phyloP scores from a whole-genome alignment of 2,888 invertebrate genomes.

The Ophraella communa region DNA sequence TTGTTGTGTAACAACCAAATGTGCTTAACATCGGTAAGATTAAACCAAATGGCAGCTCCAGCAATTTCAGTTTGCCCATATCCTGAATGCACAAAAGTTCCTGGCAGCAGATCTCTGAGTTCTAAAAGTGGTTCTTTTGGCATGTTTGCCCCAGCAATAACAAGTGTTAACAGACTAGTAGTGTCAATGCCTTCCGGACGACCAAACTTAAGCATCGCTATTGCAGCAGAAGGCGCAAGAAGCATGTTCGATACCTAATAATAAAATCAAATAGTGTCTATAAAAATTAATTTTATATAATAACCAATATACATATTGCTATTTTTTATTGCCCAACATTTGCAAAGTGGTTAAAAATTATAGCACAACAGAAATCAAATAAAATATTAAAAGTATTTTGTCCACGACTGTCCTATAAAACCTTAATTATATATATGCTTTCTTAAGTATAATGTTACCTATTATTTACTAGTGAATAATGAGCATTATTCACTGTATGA shows the following conservation, averaged over 20 bases:
- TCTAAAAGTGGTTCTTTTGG: slow-evolving; percentile 41
- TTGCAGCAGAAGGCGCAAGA: slow-evolving; percentile 46
- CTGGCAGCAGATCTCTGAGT: slow-evolving; percentile 53
- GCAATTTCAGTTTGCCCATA: slow-evolving; percentile 56
- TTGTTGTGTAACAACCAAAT: slow-evolving; percentile 45
- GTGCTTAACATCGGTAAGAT: slow-evolving; percentile 45
- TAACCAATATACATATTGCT: too few species aligned
- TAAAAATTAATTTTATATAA: neutral
- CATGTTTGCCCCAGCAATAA: slow-evolving; percentile 51
- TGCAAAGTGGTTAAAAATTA: too few species aligned
- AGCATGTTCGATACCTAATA: slow-evolving; percentile 46
- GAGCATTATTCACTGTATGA: too few species aligned
- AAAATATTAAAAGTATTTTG: too few species aligned
- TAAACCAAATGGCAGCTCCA: slow-evolving; percentile 48
- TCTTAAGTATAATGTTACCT: too few species aligned
- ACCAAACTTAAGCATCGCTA: slow-evolving; percentile 47
- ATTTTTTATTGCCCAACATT: too few species aligned
- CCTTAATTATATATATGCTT: too few species aligned
- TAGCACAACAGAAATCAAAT: too few species aligned
- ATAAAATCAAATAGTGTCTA: slow-evolving; percentile 1
- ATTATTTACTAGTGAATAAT: too few species aligned
- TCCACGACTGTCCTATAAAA: too few species aligned
- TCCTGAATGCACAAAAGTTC: slow-evolving; percentile 47
- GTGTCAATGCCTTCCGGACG: slow-evolving; percentile 53
- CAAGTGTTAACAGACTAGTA: slow-evolving; percentile 43